These are phyloP conservation scores for Chaenodraco wilsoni DNA, from an alignment of 2,797 vertebrate genomes.

Conservation along the genomic window DNA sequence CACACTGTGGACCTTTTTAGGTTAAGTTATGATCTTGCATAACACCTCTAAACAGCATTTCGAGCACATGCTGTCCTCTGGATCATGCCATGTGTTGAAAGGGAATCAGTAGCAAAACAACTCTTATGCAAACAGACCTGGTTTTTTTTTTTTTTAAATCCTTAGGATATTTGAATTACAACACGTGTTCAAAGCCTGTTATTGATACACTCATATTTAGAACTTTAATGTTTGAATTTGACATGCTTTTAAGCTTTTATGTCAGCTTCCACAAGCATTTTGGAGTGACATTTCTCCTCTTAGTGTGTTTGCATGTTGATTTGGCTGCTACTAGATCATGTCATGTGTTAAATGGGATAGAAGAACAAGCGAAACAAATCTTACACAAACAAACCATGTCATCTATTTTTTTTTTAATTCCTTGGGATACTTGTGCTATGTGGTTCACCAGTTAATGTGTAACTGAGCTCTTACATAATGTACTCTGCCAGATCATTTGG, in stretches of 20 bases:
- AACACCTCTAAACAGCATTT: no score
- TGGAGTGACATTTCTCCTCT: no score
- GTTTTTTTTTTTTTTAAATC: conserved; percentile 33
- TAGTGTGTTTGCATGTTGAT: no score
- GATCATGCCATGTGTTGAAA: not conserved
- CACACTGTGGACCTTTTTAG: not conserved
- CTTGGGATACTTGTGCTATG: not conserved
- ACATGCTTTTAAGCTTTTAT: no score
- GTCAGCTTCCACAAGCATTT: no score
- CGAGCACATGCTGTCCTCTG: no score
- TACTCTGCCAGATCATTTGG: conserved; percentile 2
- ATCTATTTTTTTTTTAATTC: conserved; percentile 26
- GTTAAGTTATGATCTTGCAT: not conserved
- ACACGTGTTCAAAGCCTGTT: no score
- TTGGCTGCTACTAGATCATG: not conserved
- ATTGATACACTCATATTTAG: no score
- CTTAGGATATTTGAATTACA: not conserved
- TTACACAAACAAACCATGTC: not conserved
- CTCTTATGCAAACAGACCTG: not conserved
- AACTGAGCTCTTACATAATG: conserved; percentile 65
- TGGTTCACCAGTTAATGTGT: conserved; percentile 58
- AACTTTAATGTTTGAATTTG: no score
- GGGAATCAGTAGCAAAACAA: no score
- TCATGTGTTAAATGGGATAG: not conserved
- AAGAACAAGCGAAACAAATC: no score